Evolutionary conservation across 1,140 invertebrate genomes (phyloP), one percentile per base, ranked within the genome.

Genomic region (Danaus plexippus): DNA sequence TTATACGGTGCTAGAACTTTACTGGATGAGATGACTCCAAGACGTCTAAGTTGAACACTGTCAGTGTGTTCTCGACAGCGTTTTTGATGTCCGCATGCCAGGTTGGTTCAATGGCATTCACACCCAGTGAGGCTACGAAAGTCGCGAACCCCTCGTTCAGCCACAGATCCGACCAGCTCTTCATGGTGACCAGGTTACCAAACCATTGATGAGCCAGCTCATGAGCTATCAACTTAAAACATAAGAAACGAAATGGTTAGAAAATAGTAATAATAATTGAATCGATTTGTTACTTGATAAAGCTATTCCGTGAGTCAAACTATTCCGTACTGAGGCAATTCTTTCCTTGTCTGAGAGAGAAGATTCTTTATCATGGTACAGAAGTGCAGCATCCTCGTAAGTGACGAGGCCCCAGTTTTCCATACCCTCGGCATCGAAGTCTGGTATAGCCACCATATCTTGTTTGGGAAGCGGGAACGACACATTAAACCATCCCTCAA

Each of bases 91-190:
- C 22, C 22, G 22, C 22, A 0, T 32, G 22, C 15, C 15, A 15
- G 15, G 15, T 78, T 0, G 91, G 91, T 69, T 89, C 89, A 13
- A 91, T 81, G 48, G 90, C 85, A 50, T 89, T 77, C 2, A 92
- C 87, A 11, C 91, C 92, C 15, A 91, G 66, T 1, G 87, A 89
- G 11, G 91, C 91, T 60, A 91, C 89, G 80, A 91, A 95, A 0
- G 92, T 94, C 6, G 95, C 95, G 75, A 96, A 96, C 9, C 94
- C 95, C 81, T 96, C 95, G 77, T 95, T 96, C 0, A 97, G 86
- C 95, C 95, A 96, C 0, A 96, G 80, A 80, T 96, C 93, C 3
- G 90, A 90, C 93, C 93, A 95, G 93, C 93, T 94, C 67, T 90
- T 90, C 89, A 94, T 93, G 1, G 93, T 94, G 0, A 95, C 93